phyloP scores from a whole-genome alignment of 2,113 vertebrate species.

The Egretta garzetta region DNA sequence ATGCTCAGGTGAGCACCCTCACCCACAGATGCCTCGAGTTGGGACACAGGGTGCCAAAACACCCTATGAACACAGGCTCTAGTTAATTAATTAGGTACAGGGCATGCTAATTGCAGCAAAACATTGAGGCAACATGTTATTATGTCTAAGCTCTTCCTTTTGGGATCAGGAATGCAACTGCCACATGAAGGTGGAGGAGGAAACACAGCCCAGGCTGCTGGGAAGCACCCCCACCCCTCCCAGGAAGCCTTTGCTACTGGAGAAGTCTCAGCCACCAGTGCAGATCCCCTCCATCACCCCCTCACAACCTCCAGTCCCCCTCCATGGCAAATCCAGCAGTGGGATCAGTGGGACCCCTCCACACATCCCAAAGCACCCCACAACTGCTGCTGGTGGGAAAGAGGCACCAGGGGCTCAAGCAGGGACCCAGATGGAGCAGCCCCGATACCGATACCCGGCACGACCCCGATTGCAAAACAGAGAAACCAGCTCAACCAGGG shows the following conservation, averaged over 20 bases:
- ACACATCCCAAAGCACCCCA: background rate
- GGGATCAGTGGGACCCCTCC: background rate
- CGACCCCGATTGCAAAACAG: background rate
- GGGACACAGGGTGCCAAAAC: background rate
- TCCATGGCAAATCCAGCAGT: background rate
- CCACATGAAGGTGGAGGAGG: background rate
- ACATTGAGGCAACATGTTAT: background rate
- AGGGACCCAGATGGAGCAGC: background rate
- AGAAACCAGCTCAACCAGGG: background rate
- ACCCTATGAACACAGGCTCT: background rate
- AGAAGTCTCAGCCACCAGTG: background rate
- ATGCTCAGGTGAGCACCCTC: fast-evolving
- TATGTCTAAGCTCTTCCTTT: background rate
- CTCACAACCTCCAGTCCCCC: background rate
- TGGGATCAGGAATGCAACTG: background rate
- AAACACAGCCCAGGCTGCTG: background rate
- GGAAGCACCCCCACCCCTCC: background rate
- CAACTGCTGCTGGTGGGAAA: background rate
- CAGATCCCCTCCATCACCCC: background rate
- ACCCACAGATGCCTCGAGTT: background rate
- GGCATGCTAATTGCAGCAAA: background rate
- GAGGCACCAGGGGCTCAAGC: background rate
- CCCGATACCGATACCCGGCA: fast-evolving
- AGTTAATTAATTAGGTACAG: background rate
- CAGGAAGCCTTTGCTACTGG: fast-evolving